phyloP scores from a whole-genome alignment of 2,113 vertebrate species.

The Bettongia penicillata region DNA sequence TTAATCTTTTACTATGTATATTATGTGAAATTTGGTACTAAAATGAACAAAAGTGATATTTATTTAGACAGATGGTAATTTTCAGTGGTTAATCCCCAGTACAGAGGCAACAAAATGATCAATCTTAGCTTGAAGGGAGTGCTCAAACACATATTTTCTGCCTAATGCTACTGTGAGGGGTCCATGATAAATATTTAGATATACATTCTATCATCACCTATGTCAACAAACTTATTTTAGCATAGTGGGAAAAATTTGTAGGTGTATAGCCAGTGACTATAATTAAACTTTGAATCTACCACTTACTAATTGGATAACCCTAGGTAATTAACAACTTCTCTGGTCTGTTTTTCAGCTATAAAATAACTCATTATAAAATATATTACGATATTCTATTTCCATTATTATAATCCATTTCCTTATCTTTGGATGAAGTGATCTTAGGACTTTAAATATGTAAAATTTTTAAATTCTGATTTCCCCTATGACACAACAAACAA shows the following conservation, averaged over 20 bases:
- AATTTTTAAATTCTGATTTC: background rate
- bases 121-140: background rate
- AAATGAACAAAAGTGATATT: constrained; percentile 1
- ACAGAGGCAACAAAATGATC: background rate
- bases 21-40: background rate
- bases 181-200: background rate
- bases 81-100: constrained; percentile 23
- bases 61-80: background rate
- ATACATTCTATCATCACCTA: background rate
- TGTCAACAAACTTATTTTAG: too few species aligned
- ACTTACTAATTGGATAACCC: too few species aligned
- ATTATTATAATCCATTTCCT: background rate
- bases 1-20: background rate
- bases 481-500: background rate
- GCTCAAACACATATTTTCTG: background rate
- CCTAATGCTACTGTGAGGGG: background rate
- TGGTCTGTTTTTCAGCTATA: too few species aligned
- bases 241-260: too few species aligned
- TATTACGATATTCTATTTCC: background rate
- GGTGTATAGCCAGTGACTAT: too few species aligned
- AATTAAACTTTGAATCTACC: too few species aligned
- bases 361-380: background rate
- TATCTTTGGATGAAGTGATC: background rate
- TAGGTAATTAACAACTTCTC: background rate
- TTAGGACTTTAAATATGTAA: background rate